Base-by-base conservation (phyloP, 2,113 vertebrate species). In the Pangasianodon gigas region DNA sequence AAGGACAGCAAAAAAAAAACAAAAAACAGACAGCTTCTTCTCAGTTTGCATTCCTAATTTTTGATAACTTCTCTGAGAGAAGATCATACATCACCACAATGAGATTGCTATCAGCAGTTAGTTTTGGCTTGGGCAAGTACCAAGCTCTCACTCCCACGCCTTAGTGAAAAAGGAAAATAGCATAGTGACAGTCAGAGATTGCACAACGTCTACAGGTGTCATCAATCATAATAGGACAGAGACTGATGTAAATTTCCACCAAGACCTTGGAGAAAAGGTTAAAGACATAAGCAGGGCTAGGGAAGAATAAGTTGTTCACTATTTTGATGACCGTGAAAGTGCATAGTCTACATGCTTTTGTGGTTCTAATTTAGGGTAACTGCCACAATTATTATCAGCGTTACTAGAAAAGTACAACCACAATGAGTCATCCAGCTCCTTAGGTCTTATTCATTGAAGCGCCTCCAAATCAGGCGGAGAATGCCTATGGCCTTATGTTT, bases 181-280 rank as follows among this genome's bases (percentile, higher is more conserved):
- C 77, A 74, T 69, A 88, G 88, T 89, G 81, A 92, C 93, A 93
- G 92, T 93, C 92, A 93, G 87, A 26, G 93, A 94, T 96, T 94
- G 94, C 96, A 95, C 95, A 96, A 95, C 32, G 88, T 91, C 89
- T 91, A 93, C 94, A 96, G 95, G 95, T 95, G 95, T 93, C 95
- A 95, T 95, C 94, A 93, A 96, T 96, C 95, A 95, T 91, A 74
- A 80, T 1, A 52, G 93, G 91, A 94, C 93, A 93, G 91, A 89
- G 93, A 93, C 71, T 89, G 93, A 95, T 94, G 93, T 93, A 94
- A 92, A 95, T 94, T 94, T 96, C 93, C 90, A 91, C 91, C 91
- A 88, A 93, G 89, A 93, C 87, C 91, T 93, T 79, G 67, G 90
- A 92, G 92, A 82, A 94, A 93, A 94, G 92, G 94, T 94, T 93